Percentiles rank a stretch among this genome's conserved stretches.
Conservation (phyloP, 2,888 invertebrate genomes). For the Malthinus seriepunctatus region DNA sequence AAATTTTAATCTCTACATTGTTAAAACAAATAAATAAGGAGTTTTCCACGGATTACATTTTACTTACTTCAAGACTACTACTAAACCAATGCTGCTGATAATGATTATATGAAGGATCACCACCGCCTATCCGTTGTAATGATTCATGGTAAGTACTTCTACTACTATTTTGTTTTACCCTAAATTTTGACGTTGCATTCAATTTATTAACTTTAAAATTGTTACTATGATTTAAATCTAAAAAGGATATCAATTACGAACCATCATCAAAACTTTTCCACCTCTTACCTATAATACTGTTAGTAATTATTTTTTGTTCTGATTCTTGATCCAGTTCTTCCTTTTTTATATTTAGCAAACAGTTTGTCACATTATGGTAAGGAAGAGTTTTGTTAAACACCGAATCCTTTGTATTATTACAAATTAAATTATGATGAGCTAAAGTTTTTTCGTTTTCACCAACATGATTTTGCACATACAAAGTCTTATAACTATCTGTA, state of each 20-base stretch:
- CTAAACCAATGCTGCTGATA: constrained; percentile 54
- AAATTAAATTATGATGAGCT: constrained; percentile 9
- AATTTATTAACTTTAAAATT: constrained; percentile 31
- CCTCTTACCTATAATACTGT: constrained; percentile 54
- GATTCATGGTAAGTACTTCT: constrained; percentile 51
- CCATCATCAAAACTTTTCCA: background rate
- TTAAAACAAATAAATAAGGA: constrained; percentile 20
- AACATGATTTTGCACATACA: constrained; percentile 18
- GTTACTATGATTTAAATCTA: constrained; percentile 45
- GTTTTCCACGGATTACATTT: background rate
- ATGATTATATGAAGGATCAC: constrained; percentile 44
- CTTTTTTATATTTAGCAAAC: constrained; percentile 23
- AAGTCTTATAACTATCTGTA: constrained; percentile 14
- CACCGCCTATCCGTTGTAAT: constrained; percentile 50
- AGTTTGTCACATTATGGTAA: constrained; percentile 12
- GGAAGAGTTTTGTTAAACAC: constrained; percentile 6
- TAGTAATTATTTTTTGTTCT: constrained; percentile 47
- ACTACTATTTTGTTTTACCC: constrained; percentile 40
- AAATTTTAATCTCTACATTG: constrained; percentile 48
- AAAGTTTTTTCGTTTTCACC: constrained; percentile 9
- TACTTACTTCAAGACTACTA: constrained; percentile 49
- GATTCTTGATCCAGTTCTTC: constrained; percentile 34
- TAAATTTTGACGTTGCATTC: constrained; percentile 39
- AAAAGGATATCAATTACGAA: constrained; percentile 2
- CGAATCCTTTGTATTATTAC: constrained; percentile 1